phyloP scores from a whole-genome alignment of 2,113 vertebrate species.

The Hippolais icterina region DNA sequence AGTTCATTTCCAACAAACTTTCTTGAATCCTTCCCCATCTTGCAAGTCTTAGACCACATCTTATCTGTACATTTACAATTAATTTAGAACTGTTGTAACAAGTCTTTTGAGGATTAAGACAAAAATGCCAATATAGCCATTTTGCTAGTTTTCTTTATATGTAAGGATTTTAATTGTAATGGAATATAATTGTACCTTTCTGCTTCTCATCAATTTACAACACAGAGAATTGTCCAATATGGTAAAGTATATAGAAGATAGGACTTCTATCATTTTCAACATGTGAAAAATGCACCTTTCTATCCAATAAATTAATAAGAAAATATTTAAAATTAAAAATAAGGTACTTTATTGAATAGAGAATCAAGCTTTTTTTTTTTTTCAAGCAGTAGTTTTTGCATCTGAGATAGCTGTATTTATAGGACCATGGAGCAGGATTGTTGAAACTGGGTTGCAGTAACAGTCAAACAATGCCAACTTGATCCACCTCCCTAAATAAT shows the following conservation, averaged over 20 bases:
- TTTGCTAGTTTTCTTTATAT: conserved; percentile 48
- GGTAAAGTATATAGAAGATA: neutral
- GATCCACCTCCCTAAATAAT: neutral
- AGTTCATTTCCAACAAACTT: neutral
- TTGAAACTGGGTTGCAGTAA: neutral
- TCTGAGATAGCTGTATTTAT: neutral
- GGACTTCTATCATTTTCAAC: neutral
- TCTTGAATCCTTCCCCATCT: neutral
- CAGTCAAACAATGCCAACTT: neutral
- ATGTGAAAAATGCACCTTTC: conserved; percentile 12
- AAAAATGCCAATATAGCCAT: conserved; percentile 6
- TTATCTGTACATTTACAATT: conserved; percentile 51
- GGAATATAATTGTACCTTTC: conserved; percentile 51
- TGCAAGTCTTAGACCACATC: neutral
- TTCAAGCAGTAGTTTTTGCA: neutral
- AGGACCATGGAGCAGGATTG: fast-evolving
- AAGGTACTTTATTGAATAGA: neutral
- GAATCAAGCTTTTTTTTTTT: neutral
- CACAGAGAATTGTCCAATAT: neutral
- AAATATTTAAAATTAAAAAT: neutral
- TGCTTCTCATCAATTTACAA: conserved; percentile 54
- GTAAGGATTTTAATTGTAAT: conserved; percentile 56
- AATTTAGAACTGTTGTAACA: conserved; percentile 54
- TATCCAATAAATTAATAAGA: neutral
- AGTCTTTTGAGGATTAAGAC: conserved; percentile 58